Percentiles rank a stretch among this genome's conserved stretches.
Evolutionary conservation across 2,113 vertebrate genomes (phyloP).

Genomic region (Trinectes maculatus): DNA sequence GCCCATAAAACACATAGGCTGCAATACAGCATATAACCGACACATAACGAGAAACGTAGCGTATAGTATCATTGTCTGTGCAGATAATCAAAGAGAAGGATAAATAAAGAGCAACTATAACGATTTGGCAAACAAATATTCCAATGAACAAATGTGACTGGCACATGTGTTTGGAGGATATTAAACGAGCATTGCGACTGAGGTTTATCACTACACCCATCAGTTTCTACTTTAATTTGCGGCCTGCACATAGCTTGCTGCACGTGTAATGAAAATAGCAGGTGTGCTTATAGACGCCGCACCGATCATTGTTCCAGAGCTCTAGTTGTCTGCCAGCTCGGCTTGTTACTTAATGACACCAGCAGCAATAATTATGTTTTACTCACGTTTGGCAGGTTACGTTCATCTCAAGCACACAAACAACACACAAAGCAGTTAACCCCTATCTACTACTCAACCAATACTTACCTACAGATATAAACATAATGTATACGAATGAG

Average conservation of each 20-base stretch:
- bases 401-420: background rate
- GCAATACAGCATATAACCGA: too few relatives aligned
- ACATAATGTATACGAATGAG: too few relatives aligned
- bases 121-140: too few relatives aligned
- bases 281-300: background rate
- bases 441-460: background rate
- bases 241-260: background rate
- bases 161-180: conserved; percentile 3
- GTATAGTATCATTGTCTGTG: background rate
- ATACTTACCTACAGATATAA: too few relatives aligned
- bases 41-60: background rate
- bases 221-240: background rate
- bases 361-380: background rate
- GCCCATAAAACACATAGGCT: background rate
- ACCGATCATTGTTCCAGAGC: background rate
- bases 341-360: background rate
- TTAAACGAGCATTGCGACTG: background rate
- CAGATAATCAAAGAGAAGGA: background rate
- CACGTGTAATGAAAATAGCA: background rate
- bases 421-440: background rate
- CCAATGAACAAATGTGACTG: too few relatives aligned
- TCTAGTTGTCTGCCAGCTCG: background rate
- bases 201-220: background rate
- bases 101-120: background rate
- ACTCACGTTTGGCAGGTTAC: background rate